Conservation (phyloP, 2,113 vertebrate species). For the Lagopus leucura region DNA sequence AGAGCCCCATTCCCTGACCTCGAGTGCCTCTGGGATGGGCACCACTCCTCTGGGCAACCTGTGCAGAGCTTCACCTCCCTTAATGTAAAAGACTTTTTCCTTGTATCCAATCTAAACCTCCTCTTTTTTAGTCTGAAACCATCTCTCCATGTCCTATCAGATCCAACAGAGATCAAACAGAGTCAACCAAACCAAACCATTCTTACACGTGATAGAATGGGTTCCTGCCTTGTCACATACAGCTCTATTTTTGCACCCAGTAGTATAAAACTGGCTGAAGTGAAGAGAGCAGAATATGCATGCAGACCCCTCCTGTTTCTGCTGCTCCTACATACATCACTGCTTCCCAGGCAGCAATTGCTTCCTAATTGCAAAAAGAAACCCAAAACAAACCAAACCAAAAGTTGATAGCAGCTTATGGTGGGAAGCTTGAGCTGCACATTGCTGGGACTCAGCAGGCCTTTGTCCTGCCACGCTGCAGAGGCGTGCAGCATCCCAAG, state of each 20-base stretch:
- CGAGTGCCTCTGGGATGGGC: too few relatives aligned
- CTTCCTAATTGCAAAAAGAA: neutral
- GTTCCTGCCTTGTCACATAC: neutral
- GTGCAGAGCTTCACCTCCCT: too few relatives aligned
- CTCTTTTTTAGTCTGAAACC: too few relatives aligned
- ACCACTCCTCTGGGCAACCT: too few relatives aligned
- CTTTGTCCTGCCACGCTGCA: neutral
- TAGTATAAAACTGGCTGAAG: neutral
- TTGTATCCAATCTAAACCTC: too few relatives aligned
- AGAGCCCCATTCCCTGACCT: too few relatives aligned
- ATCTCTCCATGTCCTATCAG: too few relatives aligned
- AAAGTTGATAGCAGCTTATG: neutral
- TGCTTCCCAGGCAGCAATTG: neutral
- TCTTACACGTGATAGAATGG: neutral
- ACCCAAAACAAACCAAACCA: neutral
- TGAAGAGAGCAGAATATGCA: accelerated
- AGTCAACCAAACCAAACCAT: neutral
- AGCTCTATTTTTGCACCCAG: accelerated
- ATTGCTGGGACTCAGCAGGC: neutral
- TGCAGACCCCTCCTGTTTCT: neutral
- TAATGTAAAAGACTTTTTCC: too few relatives aligned
- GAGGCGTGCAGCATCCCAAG: neutral
- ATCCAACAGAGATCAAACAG: neutral
- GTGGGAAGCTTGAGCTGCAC: neutral
- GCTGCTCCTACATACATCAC: accelerated